Percentiles rank a stretch among this genome's conserved stretches.
Evolutionary conservation across 1,140 invertebrate species (phyloP).

Genomic region (Neoseiulus cucumeris): DNA sequence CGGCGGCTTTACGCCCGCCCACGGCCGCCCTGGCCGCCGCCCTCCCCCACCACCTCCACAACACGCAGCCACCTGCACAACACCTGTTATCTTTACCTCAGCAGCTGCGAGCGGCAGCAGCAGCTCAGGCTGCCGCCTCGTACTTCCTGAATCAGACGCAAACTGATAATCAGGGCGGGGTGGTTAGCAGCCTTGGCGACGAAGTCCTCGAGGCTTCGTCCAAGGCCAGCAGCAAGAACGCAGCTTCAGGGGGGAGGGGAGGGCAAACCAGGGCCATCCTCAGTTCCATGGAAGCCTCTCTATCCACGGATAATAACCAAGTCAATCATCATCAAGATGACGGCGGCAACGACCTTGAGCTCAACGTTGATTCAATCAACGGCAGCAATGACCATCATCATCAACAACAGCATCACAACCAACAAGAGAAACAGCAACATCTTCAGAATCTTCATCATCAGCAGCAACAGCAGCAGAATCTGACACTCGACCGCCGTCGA

Average conservation of each 20-base stretch:
- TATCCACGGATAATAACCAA: slow-evolving; percentile 10
- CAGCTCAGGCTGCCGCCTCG: slow-evolving; percentile 3
- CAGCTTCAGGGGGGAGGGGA: not conserved
- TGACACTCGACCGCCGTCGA: too few species aligned
- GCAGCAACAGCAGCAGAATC: too few species aligned
- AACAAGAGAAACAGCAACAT: not conserved
- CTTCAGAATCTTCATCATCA: too few species aligned
- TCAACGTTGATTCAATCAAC: too few species aligned
- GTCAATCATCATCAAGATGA: too few species aligned
- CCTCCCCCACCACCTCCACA: slow-evolving; percentile 7
- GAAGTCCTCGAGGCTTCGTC: too few species aligned
- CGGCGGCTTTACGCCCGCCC: slow-evolving; percentile 11
- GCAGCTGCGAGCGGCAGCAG: slow-evolving; percentile 5
- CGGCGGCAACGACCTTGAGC: too few species aligned
- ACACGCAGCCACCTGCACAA: not conserved
- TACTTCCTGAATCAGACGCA: too few species aligned
- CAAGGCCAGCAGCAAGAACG: too few species aligned
- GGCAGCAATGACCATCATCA: too few species aligned
- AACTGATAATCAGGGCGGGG: too few species aligned
- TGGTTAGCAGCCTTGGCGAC: too few species aligned
- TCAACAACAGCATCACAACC: not conserved
- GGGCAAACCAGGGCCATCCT: slow-evolving; percentile 8
- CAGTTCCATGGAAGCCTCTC: slow-evolving; percentile 11
- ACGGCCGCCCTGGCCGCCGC: slow-evolving; percentile 10
- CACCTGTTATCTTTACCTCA: not conserved